Conservation (phyloP, 2,888 invertebrate species). For the Sclerodermus sp. region DNA sequence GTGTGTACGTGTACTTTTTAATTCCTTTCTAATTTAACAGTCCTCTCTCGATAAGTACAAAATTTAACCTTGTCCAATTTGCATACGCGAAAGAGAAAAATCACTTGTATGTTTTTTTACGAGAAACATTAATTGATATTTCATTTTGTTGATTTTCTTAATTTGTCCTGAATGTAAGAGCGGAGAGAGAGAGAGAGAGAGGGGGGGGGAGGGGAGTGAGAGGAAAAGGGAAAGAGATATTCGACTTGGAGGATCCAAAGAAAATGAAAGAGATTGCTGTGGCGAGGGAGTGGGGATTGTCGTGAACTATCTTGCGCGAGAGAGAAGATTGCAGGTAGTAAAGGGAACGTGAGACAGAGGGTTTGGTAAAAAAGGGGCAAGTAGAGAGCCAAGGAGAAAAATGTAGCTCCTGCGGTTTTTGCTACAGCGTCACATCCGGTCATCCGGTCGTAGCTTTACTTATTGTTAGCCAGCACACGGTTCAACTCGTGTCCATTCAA, state of each 20-base stretch:
- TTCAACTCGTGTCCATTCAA: conserved; percentile 50
- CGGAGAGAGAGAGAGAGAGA: conserved; percentile 6
- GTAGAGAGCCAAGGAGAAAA: conserved; percentile 25
- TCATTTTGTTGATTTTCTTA: too few species aligned
- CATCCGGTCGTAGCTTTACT: conserved; percentile 37
- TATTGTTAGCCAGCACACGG: conserved; percentile 30
- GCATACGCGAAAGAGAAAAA: too few species aligned
- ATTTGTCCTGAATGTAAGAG: background rate
- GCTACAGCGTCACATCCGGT: conserved; percentile 52
- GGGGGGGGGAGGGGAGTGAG: conserved; percentile 5
- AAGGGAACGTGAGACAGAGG: conserved; percentile 8
- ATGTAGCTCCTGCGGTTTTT: conserved; percentile 47
- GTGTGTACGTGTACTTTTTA: too few species aligned
- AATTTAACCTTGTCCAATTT: too few species aligned
- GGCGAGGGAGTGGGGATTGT: background rate
- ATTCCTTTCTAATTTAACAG: too few species aligned
- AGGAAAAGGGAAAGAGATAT: background rate
- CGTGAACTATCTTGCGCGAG: too few species aligned
- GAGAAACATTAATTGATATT: too few species aligned
- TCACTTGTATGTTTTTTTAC: too few species aligned
- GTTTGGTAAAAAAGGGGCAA: conserved; percentile 3
- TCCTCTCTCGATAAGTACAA: too few species aligned
- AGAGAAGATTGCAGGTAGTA: background rate
- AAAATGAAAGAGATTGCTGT: conserved; percentile 13
- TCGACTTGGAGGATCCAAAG: background rate